Percentiles rank a stretch among this genome's conserved stretches.
Conservation (phyloP, 2,113 vertebrate species). For the Gopherus evgoodei region DNA sequence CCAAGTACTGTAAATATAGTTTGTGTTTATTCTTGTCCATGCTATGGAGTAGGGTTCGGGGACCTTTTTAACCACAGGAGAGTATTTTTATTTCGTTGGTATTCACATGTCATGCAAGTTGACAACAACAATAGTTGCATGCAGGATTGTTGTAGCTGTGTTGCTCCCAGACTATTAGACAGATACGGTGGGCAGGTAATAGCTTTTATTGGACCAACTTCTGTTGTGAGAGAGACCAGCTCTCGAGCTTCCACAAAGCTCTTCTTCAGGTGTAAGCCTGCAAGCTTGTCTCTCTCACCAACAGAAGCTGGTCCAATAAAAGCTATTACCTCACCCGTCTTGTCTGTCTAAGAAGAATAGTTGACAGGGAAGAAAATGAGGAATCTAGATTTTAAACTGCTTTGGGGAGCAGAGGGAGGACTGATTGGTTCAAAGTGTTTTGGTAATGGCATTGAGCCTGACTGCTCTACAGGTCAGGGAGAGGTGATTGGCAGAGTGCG, state of each 20-base stretch:
- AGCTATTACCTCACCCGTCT: not conserved
- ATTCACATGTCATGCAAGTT: not conserved
- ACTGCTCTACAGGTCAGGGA: not conserved
- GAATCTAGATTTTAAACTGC: slow-evolving; percentile 1
- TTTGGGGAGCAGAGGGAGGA: not conserved
- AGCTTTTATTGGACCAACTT: not conserved
- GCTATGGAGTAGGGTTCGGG: not conserved
- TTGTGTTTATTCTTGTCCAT: not conserved
- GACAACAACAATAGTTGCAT: not conserved
- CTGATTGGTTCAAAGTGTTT: fast-evolving
- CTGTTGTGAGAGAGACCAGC: not conserved
- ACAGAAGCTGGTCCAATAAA: not conserved
- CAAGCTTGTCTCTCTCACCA: not conserved
- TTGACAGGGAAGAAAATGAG: not conserved
- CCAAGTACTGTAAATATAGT: fast-evolving
- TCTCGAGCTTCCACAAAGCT: not conserved
- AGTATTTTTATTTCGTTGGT: not conserved
- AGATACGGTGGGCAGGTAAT: not conserved
- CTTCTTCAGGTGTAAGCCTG: not conserved
- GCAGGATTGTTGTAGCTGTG: not conserved
- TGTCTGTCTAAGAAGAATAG: not conserved
- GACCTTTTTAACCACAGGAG: not conserved
- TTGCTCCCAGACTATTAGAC: not conserved
- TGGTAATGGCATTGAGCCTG: not conserved
- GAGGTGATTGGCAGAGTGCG: not conserved